These are phyloP conservation scores for Ectropis grisescens DNA, from an alignment of 1,140 invertebrate genomes.

Conservation along the genomic window DNA sequence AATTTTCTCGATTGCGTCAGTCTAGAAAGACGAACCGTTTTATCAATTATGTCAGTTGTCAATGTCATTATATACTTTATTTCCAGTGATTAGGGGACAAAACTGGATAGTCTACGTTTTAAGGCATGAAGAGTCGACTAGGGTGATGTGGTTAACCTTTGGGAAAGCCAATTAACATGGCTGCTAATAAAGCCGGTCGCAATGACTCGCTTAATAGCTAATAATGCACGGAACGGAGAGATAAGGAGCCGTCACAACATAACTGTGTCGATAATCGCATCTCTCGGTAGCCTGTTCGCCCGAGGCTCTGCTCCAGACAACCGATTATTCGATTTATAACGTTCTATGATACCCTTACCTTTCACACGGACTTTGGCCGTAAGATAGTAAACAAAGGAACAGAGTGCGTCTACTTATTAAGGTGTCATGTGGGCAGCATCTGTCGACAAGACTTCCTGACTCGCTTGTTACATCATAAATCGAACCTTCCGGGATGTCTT, in stretches of 20 bases:
- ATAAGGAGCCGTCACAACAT: slow-evolving; percentile 46
- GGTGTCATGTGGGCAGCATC: slow-evolving; percentile 48
- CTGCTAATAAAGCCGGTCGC: slow-evolving; percentile 19
- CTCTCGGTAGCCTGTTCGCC: slow-evolving; percentile 37
- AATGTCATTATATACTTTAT: no score
- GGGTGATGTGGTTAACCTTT: slow-evolving; percentile 22
- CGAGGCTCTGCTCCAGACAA: slow-evolving; percentile 24
- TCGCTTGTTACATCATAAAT: slow-evolving; percentile 58
- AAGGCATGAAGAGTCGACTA: no score
- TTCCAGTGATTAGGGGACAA: no score
- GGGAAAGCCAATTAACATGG: slow-evolving; percentile 30
- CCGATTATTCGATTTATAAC: no score
- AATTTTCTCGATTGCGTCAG: no score
- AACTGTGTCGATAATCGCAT: slow-evolving; percentile 55
- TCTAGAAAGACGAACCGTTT: no score
- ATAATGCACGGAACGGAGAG: slow-evolving; percentile 32
- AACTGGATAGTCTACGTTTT: no score
- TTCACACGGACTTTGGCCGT: slow-evolving; percentile 46
- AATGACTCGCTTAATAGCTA: slow-evolving; percentile 28
- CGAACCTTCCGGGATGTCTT: slow-evolving; percentile 54
- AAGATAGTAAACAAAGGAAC: slow-evolving; percentile 27
- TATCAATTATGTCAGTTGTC: no score
- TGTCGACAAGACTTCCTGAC: slow-evolving; percentile 55
- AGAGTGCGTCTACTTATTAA: slow-evolving; percentile 40
- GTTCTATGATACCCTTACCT: slow-evolving; percentile 43